These are phyloP conservation scores for Myathropa florea DNA, from an alignment of 2,888 invertebrate genomes.

Conservation along the genomic window DNA sequence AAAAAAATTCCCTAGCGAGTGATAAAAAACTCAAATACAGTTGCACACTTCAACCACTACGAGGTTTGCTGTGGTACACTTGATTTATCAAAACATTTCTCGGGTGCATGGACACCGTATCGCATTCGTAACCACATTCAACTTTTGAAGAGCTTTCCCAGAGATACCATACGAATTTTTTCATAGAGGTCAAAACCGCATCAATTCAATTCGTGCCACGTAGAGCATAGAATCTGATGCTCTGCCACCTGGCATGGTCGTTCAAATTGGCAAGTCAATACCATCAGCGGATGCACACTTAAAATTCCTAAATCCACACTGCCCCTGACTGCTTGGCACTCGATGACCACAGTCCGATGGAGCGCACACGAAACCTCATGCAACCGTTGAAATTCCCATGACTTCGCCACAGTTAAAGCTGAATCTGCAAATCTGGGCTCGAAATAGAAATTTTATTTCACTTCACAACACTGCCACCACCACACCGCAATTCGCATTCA, in stretches of 20 bases:
- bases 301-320: background rate
- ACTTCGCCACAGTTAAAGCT: background rate
- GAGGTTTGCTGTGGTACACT: background rate
- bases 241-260: background rate
- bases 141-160: background rate
- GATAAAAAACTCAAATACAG: background rate
- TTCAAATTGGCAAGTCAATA: background rate
- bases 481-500: too few species aligned
- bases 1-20: background rate
- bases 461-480: background rate
- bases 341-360: background rate
- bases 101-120: background rate
- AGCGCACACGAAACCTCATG: background rate
- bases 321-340: background rate
- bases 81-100: background rate
- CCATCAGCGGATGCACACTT: background rate
- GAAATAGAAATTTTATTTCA: background rate
- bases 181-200: background rate
- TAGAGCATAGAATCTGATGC: background rate
- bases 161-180: background rate
- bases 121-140: background rate
- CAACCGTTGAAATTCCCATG: background rate
- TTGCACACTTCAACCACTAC: background rate
- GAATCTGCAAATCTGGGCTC: background rate
- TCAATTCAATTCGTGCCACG: background rate